These are phyloP conservation scores for Nibea coibor DNA, from an alignment of 2,113 vertebrate species.

Conservation along the genomic window DNA sequence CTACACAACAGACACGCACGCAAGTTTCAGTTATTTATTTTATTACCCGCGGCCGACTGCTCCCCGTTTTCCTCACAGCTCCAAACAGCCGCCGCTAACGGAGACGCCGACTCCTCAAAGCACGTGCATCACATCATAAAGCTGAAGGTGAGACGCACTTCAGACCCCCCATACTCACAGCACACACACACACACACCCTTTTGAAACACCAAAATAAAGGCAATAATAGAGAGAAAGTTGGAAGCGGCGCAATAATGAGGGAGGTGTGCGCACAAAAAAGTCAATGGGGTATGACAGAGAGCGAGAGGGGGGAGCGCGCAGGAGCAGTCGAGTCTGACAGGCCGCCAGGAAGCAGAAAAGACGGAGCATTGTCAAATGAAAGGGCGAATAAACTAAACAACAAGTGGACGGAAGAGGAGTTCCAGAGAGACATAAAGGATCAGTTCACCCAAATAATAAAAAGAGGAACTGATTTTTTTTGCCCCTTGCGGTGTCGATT, in stretches of 20 bases:
- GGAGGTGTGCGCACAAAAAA: slow-evolving; percentile 29
- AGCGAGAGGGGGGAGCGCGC: slow-evolving; percentile 10
- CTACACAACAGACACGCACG: slow-evolving; percentile 17
- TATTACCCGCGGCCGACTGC: slow-evolving; percentile 7
- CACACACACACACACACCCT: not conserved
- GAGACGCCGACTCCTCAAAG: slow-evolving; percentile 80
- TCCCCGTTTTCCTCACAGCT: slow-evolving; percentile 47
- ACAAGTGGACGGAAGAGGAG: slow-evolving; percentile 1
- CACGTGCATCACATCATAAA: slow-evolving; percentile 84
- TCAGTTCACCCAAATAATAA: slow-evolving; percentile 20
- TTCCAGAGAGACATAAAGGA: slow-evolving; percentile 19
- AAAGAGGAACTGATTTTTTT: slow-evolving; percentile 6
- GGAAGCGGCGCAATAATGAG: slow-evolving; percentile 16
- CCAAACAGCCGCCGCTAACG: slow-evolving; percentile 49
- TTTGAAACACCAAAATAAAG: slow-evolving; percentile 11
- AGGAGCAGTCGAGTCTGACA: slow-evolving; percentile 55
- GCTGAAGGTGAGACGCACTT: slow-evolving; percentile 85
- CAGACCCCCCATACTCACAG: not conserved
- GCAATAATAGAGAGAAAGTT: slow-evolving; percentile 28
- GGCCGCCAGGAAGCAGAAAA: slow-evolving; percentile 31
- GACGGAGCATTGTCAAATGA: slow-evolving; percentile 13
- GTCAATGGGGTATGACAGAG: slow-evolving; percentile 17
- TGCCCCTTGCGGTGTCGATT: not conserved
- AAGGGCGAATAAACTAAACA: slow-evolving; percentile 39
- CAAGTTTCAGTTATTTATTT: not conserved